These are phyloP conservation scores for Paguma larvata DNA, from an alignment of 2,797 vertebrate species.

Conservation along the genomic window DNA sequence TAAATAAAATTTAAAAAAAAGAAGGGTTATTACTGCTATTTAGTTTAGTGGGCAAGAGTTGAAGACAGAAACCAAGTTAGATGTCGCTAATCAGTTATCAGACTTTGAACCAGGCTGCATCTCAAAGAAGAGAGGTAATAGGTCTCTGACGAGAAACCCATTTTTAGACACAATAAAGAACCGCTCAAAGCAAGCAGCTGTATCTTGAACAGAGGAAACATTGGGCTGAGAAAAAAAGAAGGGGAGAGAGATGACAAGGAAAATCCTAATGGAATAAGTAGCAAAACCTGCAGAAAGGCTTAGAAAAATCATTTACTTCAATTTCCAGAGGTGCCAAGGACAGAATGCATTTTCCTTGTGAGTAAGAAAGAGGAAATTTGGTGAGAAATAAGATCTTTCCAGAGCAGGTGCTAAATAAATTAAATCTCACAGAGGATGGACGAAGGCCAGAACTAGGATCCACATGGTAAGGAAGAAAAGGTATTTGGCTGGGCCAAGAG, in stretches of 20 bases:
- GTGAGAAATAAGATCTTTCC: slow-evolving; percentile 53
- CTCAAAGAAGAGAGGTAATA: background rate
- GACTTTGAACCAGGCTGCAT: background rate
- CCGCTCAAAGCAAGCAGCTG: background rate
- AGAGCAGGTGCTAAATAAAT: slow-evolving; percentile 69
- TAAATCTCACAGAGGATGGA: slow-evolving; percentile 32
- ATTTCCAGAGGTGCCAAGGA: slow-evolving; percentile 49
- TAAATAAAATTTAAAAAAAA: background rate
- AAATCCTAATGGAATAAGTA: slow-evolving; percentile 43
- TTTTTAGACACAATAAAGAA: slow-evolving; percentile 9
- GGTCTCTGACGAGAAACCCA: background rate
- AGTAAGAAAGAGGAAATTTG: slow-evolving; percentile 25
- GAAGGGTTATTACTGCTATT: background rate
- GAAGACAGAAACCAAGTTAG: background rate
- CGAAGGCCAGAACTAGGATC: slow-evolving; percentile 29
- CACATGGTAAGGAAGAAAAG: background rate
- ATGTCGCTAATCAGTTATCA: background rate
- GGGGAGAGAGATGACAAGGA: background rate
- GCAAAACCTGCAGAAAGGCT: background rate
- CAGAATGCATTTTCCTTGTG: slow-evolving; percentile 61
- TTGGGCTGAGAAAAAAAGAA: background rate
- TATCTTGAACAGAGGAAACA: background rate
- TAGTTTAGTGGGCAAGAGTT: background rate
- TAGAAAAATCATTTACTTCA: slow-evolving; percentile 43
- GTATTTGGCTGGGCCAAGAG: background rate